phyloP scores from a whole-genome alignment of 2,797 vertebrate genomes.

The Poecilia picta region DNA sequence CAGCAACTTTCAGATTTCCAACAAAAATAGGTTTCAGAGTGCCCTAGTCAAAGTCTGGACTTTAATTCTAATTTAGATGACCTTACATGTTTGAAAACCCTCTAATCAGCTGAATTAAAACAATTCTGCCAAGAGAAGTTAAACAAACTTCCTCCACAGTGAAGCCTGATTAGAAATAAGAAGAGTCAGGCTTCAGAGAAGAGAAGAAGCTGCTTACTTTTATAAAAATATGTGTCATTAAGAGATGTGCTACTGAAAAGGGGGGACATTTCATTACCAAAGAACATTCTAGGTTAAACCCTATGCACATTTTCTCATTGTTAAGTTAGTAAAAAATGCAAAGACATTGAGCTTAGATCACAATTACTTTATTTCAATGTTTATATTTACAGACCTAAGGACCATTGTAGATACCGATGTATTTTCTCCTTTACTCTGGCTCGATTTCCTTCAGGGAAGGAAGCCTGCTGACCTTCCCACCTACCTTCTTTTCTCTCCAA shows the following conservation, averaged over 20 bases:
- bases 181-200: neutral
- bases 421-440: conserved; percentile 56
- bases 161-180: neutral
- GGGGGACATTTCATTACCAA: neutral
- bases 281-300: neutral
- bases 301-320: neutral
- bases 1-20: neutral
- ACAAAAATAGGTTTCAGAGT: neutral
- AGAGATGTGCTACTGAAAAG: neutral
- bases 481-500: conserved; percentile 36
- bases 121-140: neutral
- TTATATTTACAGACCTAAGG: neutral
- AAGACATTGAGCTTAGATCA: neutral
- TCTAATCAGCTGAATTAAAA: neutral
- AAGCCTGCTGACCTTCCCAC: conserved; percentile 40
- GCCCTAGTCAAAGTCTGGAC: neutral
- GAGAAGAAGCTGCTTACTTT: neutral
- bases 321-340: neutral
- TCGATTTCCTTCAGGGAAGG: conserved; percentile 58
- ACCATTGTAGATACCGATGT: conserved; percentile 15
- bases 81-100: neutral
- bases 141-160: neutral
- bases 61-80: neutral
- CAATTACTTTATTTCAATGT: neutral
- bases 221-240: neutral